Percentiles rank a stretch among this genome's conserved stretches.
These are phyloP conservation scores for Brachypalpus laphriformis DNA, from an alignment of 2,888 invertebrate genomes.

Conservation along the genomic window DNA sequence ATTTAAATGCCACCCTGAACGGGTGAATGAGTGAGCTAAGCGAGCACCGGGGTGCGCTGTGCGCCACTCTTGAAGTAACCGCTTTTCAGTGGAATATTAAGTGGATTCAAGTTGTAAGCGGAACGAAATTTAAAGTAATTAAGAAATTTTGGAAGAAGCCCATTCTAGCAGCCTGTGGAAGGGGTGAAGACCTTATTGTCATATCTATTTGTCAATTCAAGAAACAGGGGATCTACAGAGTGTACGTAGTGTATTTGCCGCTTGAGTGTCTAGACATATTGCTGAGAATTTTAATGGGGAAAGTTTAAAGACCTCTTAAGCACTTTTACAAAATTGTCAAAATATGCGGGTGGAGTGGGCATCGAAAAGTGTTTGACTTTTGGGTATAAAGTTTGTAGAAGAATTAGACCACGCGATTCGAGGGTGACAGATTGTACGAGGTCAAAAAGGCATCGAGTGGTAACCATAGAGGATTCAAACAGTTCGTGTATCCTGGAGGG, in stretches of 20 bases:
- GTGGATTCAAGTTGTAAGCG: slow-evolving; percentile 44
- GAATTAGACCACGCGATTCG: not conserved
- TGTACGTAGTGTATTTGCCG: not conserved
- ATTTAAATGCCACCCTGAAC: slow-evolving; percentile 38
- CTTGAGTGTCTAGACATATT: slow-evolving; percentile 50
- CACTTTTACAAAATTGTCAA: slow-evolving; percentile 9
- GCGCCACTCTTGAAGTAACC: slow-evolving; percentile 4
- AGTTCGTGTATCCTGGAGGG: not conserved
- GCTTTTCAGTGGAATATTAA: slow-evolving; percentile 36
- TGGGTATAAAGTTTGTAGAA: not conserved
- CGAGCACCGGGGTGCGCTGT: not conserved
- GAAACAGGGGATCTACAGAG: not conserved
- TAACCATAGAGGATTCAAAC: not conserved
- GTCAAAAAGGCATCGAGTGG: not conserved
- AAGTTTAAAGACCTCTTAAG: slow-evolving; percentile 43
- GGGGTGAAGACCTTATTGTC: slow-evolving; percentile 47
- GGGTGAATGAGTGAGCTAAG: not conserved
- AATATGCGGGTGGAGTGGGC: not conserved
- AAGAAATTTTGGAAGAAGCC: slow-evolving; percentile 35
- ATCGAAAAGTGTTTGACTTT: slow-evolving; percentile 5
- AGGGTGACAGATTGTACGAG: not conserved
- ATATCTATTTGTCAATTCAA: slow-evolving; percentile 56
- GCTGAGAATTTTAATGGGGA: slow-evolving; percentile 35
- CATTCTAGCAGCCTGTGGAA: not conserved
- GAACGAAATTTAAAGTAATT: slow-evolving; percentile 59